A percentile compares a stretch with the other conserved stretches of the same genome.
These are phyloP conservation scores for Benthosema pterotum DNA, from an alignment of 2,797 vertebrate species.

Conservation along the genomic window DNA sequence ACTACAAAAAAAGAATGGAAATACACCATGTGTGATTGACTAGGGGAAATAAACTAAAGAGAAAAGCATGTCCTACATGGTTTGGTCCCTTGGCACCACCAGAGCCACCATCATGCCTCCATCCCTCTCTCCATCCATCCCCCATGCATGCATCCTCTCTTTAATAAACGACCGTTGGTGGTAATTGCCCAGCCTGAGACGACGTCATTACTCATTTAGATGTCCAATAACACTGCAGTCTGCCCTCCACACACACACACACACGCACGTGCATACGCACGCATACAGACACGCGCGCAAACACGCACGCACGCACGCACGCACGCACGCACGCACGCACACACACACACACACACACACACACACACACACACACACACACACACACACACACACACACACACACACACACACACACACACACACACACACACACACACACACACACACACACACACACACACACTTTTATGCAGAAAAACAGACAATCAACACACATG, in stretches of 20 bases:
- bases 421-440: no score
- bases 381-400: background rate
- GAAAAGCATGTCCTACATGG: conserved; percentile 55
- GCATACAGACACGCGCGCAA: background rate
- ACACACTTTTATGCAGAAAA: background rate
- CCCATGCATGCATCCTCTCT: conserved; percentile 62
- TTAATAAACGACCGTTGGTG: conserved; percentile 80
- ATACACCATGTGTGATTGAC: no score
- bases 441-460: no score
- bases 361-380: background rate
- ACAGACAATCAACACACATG: conserved; percentile 14
- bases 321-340: background rate
- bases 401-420: background rate
- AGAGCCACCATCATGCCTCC: no score
- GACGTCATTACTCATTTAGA: conserved; percentile 82
- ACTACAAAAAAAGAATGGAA: no score
- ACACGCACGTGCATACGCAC: conserved; percentile 33
- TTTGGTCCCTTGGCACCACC: conserved; percentile 37
- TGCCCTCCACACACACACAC: conserved; percentile 29
- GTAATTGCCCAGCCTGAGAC: conserved; percentile 80
- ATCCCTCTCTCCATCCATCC: conserved; percentile 50
- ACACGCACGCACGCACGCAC: conserved; percentile 17
- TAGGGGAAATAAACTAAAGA: conserved; percentile 30
- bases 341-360: background rate
- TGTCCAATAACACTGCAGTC: conserved; percentile 77